Evolutionary conservation across 1,140 invertebrate genomes (phyloP).

Genomic region (Adoxophyes honmai): DNA sequence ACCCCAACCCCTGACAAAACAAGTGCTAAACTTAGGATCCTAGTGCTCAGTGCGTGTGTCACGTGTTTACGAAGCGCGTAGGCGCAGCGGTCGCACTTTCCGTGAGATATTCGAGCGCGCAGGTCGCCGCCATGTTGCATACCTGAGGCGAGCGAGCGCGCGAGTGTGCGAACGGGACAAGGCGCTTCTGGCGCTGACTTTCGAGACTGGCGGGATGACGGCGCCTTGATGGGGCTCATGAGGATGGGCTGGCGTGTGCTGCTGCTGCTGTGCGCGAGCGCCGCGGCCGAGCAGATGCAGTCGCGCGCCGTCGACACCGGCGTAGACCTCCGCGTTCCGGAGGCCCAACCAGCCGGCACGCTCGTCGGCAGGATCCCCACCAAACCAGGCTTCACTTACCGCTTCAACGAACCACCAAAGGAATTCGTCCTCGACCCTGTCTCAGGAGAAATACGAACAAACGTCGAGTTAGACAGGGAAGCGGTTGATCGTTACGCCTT

Average conservation of each 20-base stretch:
- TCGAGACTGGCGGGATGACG: conserved; percentile 40
- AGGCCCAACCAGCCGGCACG: conserved; percentile 89
- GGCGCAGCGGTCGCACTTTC: conserved; percentile 67
- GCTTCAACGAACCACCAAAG: conserved; percentile 92
- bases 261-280: conserved; percentile 23
- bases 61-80: conserved; percentile 73
- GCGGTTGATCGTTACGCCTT: conserved; percentile 90
- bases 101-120: conserved; percentile 73
- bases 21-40: conserved; percentile 24
- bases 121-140: conserved; percentile 74
- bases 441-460: conserved; percentile 90
- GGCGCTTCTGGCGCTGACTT: conserved; percentile 46
- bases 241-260: conserved; percentile 35
- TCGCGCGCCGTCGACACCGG: conserved; percentile 91
- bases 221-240: conserved; percentile 63
- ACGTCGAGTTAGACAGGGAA: conserved; percentile 89
- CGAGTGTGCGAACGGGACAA: conserved; percentile 67
- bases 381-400: conserved; percentile 91
- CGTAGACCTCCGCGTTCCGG: conserved; percentile 89
- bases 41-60: conserved; percentile 60
- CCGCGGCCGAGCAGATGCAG: conserved; percentile 84
- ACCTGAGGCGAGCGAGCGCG: conserved; percentile 68
- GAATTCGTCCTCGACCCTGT: conserved; percentile 89
- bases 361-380: conserved; percentile 91
- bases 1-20: background rate